These are phyloP conservation scores for Heloderma charlesbogerti DNA, from an alignment of 2,113 vertebrate genomes.

Conservation along the genomic window DNA sequence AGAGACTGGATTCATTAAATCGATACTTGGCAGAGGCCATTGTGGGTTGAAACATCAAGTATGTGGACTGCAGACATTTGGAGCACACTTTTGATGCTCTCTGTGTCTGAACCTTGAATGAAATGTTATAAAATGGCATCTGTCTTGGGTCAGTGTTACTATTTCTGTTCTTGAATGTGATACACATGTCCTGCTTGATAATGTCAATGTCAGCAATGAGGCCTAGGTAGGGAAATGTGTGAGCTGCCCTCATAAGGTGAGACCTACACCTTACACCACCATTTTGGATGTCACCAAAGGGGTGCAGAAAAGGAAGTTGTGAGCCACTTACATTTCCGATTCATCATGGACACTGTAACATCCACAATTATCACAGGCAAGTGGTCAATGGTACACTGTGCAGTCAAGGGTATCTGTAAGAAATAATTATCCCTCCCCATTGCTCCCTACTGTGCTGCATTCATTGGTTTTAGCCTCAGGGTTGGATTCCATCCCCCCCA, in stretches of 20 bases:
- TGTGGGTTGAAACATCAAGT: not conserved
- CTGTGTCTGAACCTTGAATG: not conserved
- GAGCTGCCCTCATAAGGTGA: not conserved
- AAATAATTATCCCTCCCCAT: slow-evolving; percentile 6
- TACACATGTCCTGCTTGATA: not conserved
- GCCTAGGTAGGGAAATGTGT: not conserved
- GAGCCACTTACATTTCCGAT: not conserved
- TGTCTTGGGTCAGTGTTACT: not conserved
- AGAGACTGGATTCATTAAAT: not conserved
- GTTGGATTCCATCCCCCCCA: not conserved
- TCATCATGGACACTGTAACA: not conserved
- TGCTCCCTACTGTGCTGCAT: not conserved
- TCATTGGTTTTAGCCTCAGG: not conserved
- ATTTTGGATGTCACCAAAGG: not conserved
- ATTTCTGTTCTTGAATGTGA: not conserved
- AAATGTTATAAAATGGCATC: not conserved
- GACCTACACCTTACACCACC: not conserved
- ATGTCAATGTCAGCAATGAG: not conserved
- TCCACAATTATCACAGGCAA: not conserved
- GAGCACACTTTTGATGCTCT: not conserved
- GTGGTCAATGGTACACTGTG: not conserved
- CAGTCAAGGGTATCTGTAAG: not conserved
- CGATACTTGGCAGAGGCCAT: not conserved
- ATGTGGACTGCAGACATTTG: not conserved
- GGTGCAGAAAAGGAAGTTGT: not conserved